Conservation (phyloP, 2,113 vertebrate species). For the Psephotus haematonotus region DNA sequence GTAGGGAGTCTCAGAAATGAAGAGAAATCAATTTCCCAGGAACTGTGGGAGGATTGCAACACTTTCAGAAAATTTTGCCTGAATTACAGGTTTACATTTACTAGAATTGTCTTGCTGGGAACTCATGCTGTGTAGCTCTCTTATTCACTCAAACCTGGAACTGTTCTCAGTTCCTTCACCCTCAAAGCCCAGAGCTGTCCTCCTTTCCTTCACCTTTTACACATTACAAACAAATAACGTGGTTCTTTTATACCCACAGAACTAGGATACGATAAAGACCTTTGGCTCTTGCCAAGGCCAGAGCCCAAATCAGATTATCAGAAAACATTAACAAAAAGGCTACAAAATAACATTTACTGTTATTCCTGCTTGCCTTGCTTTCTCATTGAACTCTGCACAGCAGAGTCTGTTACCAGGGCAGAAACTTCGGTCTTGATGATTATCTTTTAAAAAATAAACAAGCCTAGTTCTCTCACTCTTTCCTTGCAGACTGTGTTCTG, state of each 20-base stretch:
- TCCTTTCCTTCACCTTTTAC: not conserved
- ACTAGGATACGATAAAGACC: not conserved
- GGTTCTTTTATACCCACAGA: not conserved
- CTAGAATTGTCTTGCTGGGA: slow-evolving; percentile 1
- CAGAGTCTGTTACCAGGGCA: not conserved
- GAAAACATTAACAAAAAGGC: not conserved
- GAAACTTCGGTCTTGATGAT: not conserved
- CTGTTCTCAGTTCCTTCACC: not conserved
- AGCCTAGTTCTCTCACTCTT: not conserved
- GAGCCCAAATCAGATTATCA: not conserved
- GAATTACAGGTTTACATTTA: slow-evolving; percentile 7
- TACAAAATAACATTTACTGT: not conserved
- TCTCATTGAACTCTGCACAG: not conserved
- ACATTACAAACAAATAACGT: not conserved
- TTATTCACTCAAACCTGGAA: not conserved
- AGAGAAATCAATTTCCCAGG: not conserved
- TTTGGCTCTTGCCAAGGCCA: not conserved
- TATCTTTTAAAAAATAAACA: not conserved
- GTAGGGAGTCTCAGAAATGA: not conserved
- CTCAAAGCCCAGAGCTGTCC: not conserved
- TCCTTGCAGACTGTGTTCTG: not conserved
- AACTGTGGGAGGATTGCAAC: slow-evolving; percentile 1
- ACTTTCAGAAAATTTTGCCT: not conserved
- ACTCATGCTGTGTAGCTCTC: not conserved
- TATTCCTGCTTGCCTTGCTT: not conserved